Conservation (phyloP, 2,113 vertebrate species). For the Etheostoma spectabile region DNA sequence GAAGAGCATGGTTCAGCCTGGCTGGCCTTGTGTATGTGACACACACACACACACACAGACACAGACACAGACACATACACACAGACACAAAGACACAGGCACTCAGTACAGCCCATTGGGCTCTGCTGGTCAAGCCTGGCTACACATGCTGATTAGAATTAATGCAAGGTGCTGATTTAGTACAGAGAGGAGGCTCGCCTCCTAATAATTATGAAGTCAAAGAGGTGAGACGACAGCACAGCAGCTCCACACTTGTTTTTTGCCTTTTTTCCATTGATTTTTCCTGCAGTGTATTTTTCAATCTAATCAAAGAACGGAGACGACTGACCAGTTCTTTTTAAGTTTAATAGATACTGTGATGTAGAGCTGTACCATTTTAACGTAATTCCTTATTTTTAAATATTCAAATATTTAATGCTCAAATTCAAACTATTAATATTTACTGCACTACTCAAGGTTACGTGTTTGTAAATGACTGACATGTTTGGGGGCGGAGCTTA, state of each 20-base stretch:
- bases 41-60: neutral
- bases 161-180: slow-evolving; percentile 77
- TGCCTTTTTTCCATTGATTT: slow-evolving; percentile 1
- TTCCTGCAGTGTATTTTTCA: slow-evolving; percentile 7
- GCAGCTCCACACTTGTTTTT: neutral
- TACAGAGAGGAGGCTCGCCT: slow-evolving; percentile 66
- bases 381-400: too few species aligned
- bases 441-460: too few species aligned
- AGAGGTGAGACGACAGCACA: slow-evolving; percentile 56
- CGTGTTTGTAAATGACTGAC: too few species aligned
- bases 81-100: neutral
- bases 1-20: slow-evolving; percentile 73
- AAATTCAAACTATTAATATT: too few species aligned
- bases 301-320: neutral
- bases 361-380: too few species aligned
- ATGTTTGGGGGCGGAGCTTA: too few species aligned
- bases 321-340: too few species aligned
- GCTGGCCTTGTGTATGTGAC: slow-evolving; percentile 34
- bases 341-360: neutral
- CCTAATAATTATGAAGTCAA: slow-evolving; percentile 75
- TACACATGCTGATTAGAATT: slow-evolving; percentile 80
- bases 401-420: too few species aligned
- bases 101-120: slow-evolving; percentile 15
- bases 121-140: slow-evolving; percentile 73
- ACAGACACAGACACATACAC: neutral